Percentiles rank a stretch among this genome's conserved stretches.
phyloP scores from a whole-genome alignment of 2,797 vertebrate genomes.

The Alectoris magna region DNA sequence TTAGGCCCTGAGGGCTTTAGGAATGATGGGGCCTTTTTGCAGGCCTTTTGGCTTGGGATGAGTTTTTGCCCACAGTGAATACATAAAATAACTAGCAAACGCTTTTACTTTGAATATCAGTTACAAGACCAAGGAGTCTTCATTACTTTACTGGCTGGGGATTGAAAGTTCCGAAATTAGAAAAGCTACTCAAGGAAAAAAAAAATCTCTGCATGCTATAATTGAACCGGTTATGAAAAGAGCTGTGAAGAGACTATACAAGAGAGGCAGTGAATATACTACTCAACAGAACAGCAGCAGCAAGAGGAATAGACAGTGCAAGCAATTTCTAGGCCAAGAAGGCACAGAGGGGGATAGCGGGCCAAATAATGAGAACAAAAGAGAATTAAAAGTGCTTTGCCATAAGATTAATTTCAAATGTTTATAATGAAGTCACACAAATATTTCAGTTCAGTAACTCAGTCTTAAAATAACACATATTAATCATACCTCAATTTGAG shows the following conservation, averaged over 20 bases:
- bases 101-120: constrained; percentile 57
- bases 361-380: constrained; percentile 60
- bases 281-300: constrained; percentile 60
- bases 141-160: constrained; percentile 49
- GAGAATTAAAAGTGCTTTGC: constrained; percentile 66
- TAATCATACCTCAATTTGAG: constrained; percentile 67
- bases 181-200: constrained; percentile 49
- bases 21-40: constrained; percentile 44
- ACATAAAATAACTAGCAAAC: constrained; percentile 66
- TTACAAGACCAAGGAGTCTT: constrained; percentile 45
- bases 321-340: constrained; percentile 61
- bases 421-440: constrained; percentile 69
- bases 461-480: constrained; percentile 65
- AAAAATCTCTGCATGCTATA: constrained; percentile 35
- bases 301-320: constrained; percentile 1
- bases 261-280: constrained; percentile 24
- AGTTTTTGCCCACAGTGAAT: constrained; percentile 54
- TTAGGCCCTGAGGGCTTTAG: constrained; percentile 47
- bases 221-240: constrained; percentile 65
- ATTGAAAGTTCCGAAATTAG: constrained; percentile 57
- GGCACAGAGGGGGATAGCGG: constrained; percentile 25
- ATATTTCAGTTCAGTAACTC: constrained; percentile 56
- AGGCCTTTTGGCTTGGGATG: constrained; percentile 41
- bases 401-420: constrained; percentile 70
- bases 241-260: constrained; percentile 59